Base-by-base conservation (phyloP, 2,888 invertebrate genomes). In the Ornithoptera priamus region DNA sequence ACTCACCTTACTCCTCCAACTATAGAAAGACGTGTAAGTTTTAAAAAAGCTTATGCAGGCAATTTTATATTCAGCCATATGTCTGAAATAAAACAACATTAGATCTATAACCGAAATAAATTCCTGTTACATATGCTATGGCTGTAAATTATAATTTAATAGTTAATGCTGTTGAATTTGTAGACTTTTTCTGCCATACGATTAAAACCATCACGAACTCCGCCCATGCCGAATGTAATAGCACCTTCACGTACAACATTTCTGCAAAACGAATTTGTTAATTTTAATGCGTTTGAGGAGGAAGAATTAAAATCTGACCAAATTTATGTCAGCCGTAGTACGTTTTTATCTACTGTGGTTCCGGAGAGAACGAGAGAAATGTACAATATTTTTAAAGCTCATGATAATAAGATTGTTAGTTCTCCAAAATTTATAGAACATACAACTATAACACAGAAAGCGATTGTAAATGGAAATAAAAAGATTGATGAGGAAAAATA, bases 1-100 rank as follows among this genome's bases (percentile, higher is more conserved):
- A 70, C 80, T 53, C 85, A 87, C 3, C 71, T 85, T 17, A 85
- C 82, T 24, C 87, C 87, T 72, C 78, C 82, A 20, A 56, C 74
- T 36, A 46, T 75, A 42, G 76, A 78, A 62, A 57, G 59, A 63
- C 74, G 78, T 74, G 88, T 88, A 77, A 81, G 84, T 82, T 73
- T 42, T 50, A 46, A 4, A 10, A 46, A 22, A 46, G 4, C 7
- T 2, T 46, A 17, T 50, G 50, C 0, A 50, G 17, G 17, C 50
- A 15, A 50, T 50, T 50, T 50, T 50, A 50, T 18, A 17, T 50
- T 50, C 5, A 50, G 15, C 4, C 5, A 18, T 15, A 39, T 39
- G 1, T 39, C 39, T 39, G 39, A 39, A 10, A 39, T 39, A 39
- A 39, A 10, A 39, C 39, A 39, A 39, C 10, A 39, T 7, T 39